Evolutionary conservation across 2,888 invertebrate species (phyloP).

Genomic region (Venusia cambrica): DNA sequence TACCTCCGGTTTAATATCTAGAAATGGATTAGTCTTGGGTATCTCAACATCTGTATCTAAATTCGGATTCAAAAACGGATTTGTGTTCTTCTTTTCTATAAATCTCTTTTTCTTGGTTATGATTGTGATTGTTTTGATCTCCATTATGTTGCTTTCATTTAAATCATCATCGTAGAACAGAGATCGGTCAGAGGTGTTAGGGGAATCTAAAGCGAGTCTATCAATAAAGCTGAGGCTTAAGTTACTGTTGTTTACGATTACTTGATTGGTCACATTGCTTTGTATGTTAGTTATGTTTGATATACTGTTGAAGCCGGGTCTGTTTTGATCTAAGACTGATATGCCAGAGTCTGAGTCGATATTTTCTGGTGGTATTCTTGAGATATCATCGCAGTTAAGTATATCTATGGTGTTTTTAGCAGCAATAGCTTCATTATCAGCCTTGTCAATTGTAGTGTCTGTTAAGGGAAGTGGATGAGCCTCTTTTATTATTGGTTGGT

Average conservation of each 20-base stretch:
- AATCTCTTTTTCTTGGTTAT: constrained; percentile 66
- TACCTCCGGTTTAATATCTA: constrained; percentile 47
- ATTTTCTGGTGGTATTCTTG: constrained; percentile 33
- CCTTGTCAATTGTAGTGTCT: constrained; percentile 17
- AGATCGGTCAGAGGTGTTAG: constrained; percentile 61
- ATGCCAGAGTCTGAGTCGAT: constrained; percentile 52
- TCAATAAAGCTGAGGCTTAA: constrained; percentile 72
- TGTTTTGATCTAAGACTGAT: constrained; percentile 56
- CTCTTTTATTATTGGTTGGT: constrained; percentile 8
- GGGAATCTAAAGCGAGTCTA: constrained; percentile 64
- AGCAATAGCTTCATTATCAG: no score
- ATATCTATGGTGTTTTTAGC: constrained; percentile 12
- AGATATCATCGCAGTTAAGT: constrained; percentile 30
- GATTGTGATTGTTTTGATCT: constrained; percentile 75
- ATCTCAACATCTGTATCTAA: constrained; percentile 36
- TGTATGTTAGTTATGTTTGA: constrained; percentile 54
- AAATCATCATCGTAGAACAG: constrained; percentile 71
- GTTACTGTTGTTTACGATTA: constrained; percentile 62
- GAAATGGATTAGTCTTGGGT: constrained; percentile 55
- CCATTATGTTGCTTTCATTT: constrained; percentile 78
- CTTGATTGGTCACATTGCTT: constrained; percentile 57
- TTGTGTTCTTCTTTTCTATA: constrained; percentile 55
- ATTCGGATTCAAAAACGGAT: constrained; percentile 68
- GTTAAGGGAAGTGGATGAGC: constrained; percentile 1
- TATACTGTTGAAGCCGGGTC: constrained; percentile 26